Evolutionary conservation across 2,888 invertebrate species (phyloP), one percentile per base, ranked within the genome.

Genomic region (Sabatieria punctata): DNA sequence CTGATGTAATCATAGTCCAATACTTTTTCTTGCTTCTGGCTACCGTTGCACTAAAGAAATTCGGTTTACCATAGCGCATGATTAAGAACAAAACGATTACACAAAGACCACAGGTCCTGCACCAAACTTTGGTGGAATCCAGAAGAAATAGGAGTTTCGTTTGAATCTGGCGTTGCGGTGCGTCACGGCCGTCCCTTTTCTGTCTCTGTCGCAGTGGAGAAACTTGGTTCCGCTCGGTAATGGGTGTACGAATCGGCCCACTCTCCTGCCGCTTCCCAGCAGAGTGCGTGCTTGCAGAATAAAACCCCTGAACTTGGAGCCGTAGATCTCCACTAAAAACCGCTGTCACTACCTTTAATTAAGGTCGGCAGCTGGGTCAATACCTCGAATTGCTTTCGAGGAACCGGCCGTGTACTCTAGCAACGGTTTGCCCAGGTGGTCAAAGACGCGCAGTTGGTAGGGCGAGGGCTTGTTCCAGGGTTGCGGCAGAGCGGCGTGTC

Each of bases 251-350:
- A 39, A 39, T 8, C 15, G 19, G 19, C 39, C 39, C 21, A 39
- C 39, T 8, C 39, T 21, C 13, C 23, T 13, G 13, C 39, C 39
- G 21, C n/a, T 18, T 4, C 39, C 39, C n/a, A 4, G 13, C 19
- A 39, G 39, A 4, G 39, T 39, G 19, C 39, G 39, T n/a, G 39
- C 39, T 22, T 39, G 39, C 39, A 39, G 22, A 4, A 39, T 21
- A 24, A 39, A 39, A 39, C 39, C 39, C 22, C 19, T 4, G 22
- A 39, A 39, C 21, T 4, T 4, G 21, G 19, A 15, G 4, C 39
- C 39, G 23, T 24, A 4, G 39, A 39, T 39, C 4, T 13, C 4
- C 39, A 39, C 39, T 39, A 24, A 21, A 22, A 21, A 4, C 8
- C 15, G 19, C n/a, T n/a, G n/a, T n/a, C n/a, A n/a, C n/a, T n/a